Evolutionary conservation across 2,113 vertebrate genomes (phyloP), one percentile per base, ranked within the genome.

Genomic region (Saguinus imperator): DNA sequence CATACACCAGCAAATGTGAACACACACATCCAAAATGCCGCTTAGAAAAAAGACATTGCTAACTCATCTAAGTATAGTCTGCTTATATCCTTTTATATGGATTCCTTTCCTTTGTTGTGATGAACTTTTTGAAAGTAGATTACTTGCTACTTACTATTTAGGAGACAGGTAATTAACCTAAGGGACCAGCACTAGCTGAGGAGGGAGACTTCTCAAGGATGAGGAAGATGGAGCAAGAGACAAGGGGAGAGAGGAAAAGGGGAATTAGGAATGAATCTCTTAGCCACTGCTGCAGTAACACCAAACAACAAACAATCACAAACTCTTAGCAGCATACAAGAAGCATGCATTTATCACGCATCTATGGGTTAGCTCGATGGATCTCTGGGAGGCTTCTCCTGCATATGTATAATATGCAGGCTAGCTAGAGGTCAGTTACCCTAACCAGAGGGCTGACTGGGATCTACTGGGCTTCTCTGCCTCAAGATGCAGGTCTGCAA

Each of bases 131-230:
- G 27, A 57, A 89, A 58, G 75, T 37, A 45, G 68, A 72, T 82
- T 92, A 61, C 43, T 27, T 64, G 43, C 25, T 29, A 94, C 87
- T 89, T 93, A 45, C 57, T 85, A n/a, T 81, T 90, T 88, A 79
- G 43, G 18, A 88, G 9, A 61, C 11, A 48, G 35, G 27, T 96
- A 35, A 32, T 76, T 82, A 64, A 86, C 23, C n/a, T 73, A 37
- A 91, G 50, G 8, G 32, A 50, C 13, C 5, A 87, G 61, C 4
- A 83, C 6, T 29, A 58, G 10, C 14, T 52, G 5, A 86, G 20
- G 6, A 81, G 3, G 10, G 18, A 64, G 37, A 40, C 20, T 86
- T 91, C 40, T 83, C n/a, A 77, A 75, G 17, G 52, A 75, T 70
- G 27, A 96, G 57, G 52, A 52, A 87, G 3, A 76, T 50, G 2